Evolutionary conservation across 2,797 vertebrate genomes (phyloP), one percentile per base, ranked within the genome.

Genomic region (Leptatherina wallacei): DNA sequence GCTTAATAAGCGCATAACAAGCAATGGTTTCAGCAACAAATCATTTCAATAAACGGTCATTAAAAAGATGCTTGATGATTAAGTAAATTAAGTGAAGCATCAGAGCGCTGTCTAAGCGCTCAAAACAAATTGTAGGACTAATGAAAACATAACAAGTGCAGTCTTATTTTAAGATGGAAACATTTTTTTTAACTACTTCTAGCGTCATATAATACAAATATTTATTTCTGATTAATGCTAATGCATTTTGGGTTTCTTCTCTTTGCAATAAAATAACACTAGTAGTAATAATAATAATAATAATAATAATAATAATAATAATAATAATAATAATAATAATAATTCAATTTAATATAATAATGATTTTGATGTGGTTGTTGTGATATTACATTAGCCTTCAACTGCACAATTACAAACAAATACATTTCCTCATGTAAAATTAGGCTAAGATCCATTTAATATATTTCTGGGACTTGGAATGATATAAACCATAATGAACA

Each of bases 1-100:
- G 90, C 84, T 86, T 90, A 93, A 93, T 92, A 91, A 85, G 92
- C 91, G 89, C 83, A 84, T 90, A 93, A 93, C 85, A 93, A 94
- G 92, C 86, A 76, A 82, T 88, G 67, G 61, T 75, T 84, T 33
- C 0, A 56, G 78, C 75, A 82, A 89, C 85, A 89, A 91, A 92
- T 93, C 84, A 86, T 84, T 16, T 58, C 47, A 61, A 2, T 87
- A 75, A 85, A 73, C 38, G 64, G 24, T 35, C 38, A 66, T 75
- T 71, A 56, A 67, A 75, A 77, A 80, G 44, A 63, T 32, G 67
- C 77, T 75, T 72, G 77, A 78, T 81, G 73, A 82, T 80, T 67
- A 80, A 54, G 18, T 70, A 71, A 87, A 89, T 84, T 65, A 83
- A 61, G 74, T 40, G 67, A 10, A 27, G 58, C 47, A 29, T 72